These are phyloP conservation scores for Rhodeus uyekii DNA, from an alignment of 2,797 vertebrate species.

Conservation along the genomic window DNA sequence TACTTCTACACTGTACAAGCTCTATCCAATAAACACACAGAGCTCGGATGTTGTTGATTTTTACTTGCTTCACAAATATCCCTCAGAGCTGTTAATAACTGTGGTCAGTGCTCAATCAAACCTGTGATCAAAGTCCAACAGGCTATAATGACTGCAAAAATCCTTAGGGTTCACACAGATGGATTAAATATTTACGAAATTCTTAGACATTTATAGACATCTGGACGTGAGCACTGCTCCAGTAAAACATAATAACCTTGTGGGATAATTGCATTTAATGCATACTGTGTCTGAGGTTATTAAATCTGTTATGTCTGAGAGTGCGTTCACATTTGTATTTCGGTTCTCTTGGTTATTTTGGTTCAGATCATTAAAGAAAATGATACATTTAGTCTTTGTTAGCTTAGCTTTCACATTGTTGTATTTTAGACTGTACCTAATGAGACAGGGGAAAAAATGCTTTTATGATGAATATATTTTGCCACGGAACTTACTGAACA, in stretches of 20 bases:
- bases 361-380: background rate
- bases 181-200: constrained; percentile 17
- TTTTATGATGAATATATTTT: background rate
- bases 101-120: background rate
- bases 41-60: background rate
- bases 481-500: background rate
- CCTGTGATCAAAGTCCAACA: background rate
- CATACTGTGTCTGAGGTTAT: constrained; percentile 41
- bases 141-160: background rate
- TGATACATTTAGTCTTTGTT: background rate
- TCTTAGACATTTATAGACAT: constrained; percentile 28
- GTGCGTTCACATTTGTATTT: background rate
- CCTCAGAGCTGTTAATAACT: background rate
- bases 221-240: constrained; percentile 5
- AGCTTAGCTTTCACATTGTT: background rate
- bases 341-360: background rate
- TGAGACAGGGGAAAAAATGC: background rate
- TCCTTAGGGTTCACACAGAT: background rate
- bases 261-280: constrained; percentile 48
- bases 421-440: background rate
- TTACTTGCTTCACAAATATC: background rate
- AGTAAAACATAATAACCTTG: constrained; percentile 29
- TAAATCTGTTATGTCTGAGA: constrained; percentile 11
- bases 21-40: background rate
- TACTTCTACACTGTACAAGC: background rate